Evolutionary conservation across 1,140 invertebrate genomes (phyloP), one percentile per base, ranked within the genome.

Genomic region (Caenorhabditis inopinata): DNA sequence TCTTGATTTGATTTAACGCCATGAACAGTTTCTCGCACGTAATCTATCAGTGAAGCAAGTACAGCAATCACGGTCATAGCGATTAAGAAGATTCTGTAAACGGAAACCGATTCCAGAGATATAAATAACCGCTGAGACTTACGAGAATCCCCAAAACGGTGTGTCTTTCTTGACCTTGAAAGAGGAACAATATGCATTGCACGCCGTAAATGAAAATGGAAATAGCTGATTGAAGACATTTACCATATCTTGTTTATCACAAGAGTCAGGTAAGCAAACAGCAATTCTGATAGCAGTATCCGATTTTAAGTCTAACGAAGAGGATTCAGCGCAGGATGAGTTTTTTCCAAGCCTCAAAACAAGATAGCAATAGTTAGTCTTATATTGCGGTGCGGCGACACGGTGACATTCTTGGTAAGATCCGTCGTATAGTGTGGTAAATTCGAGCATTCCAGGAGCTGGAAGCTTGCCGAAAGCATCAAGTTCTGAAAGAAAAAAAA

Each of bases 401-500:
- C 53, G 29, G 12, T 78, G 42, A 16, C 76, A 78, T 27, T 78
- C 76, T 58, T 58, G 25, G 12, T 62, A 38, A 29, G 76, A 78
- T 18, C 76, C 76, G 23, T 45, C 42, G 11, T 62, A 42, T 11
- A 53, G 32, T 12, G 53, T 38, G 2, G 42, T 35, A 1, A 45
- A 12, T 42, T 78, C 76, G 0, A 78, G 76, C 32, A 78, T 42
- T 25, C 76, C 76, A 0, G 76, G 58, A 21, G 38, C 49, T 1
- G 76, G 76, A 16, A 68, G 25, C 7, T 53, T 51, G 9, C 76
- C 76, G 14, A 78, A 78, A 2, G 76, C 51, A 29, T 78, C 76
- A 5, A 78, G 23, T 78, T 78, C 76, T 78, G 51, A 35, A 62
- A n/a, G n/a, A n/a, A n/a, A n/a, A n/a, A n/a, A n/a, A n/a, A 58